Conservation (phyloP, 2,113 vertebrate species). For the Sarotherodon lohbergeri region DNA sequence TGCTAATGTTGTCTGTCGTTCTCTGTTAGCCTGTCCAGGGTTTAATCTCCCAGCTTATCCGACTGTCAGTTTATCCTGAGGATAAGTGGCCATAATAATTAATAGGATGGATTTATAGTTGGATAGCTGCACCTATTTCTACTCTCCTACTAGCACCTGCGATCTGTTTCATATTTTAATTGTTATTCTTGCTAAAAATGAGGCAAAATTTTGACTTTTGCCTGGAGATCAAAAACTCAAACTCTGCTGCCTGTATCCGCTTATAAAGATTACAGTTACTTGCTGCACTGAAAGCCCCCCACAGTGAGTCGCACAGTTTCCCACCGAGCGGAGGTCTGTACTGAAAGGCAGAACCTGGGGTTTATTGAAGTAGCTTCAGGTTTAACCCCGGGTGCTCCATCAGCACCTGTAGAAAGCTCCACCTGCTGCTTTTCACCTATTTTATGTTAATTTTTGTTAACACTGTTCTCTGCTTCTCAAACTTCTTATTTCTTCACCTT, state of each 20-base stretch:
- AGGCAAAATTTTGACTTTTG: not conserved
- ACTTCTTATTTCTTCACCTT: not conserved
- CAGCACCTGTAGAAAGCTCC: not conserved
- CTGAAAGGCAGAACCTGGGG: not conserved
- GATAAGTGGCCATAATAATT: not conserved
- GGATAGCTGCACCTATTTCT: not conserved
- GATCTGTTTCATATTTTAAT: not conserved
- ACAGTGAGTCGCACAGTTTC: not conserved
- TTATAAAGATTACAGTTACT: not conserved
- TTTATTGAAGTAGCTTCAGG: not conserved
- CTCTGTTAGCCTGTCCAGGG: not conserved
- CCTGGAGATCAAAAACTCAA: not conserved
- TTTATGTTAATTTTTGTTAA: constrained; percentile 42
- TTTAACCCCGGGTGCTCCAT: not conserved
- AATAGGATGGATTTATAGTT: not conserved
- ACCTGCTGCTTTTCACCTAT: not conserved
- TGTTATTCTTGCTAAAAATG: not conserved
- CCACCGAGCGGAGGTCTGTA: not conserved
- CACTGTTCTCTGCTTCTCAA: not conserved
- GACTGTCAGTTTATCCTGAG: not conserved
- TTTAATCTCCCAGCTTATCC: not conserved
- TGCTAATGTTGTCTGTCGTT: not conserved
- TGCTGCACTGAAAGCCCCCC: not conserved
- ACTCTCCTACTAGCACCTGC: not conserved
- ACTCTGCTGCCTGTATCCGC: not conserved